phyloP scores from a whole-genome alignment of 2,113 vertebrate species.

The Origma solitaria region DNA sequence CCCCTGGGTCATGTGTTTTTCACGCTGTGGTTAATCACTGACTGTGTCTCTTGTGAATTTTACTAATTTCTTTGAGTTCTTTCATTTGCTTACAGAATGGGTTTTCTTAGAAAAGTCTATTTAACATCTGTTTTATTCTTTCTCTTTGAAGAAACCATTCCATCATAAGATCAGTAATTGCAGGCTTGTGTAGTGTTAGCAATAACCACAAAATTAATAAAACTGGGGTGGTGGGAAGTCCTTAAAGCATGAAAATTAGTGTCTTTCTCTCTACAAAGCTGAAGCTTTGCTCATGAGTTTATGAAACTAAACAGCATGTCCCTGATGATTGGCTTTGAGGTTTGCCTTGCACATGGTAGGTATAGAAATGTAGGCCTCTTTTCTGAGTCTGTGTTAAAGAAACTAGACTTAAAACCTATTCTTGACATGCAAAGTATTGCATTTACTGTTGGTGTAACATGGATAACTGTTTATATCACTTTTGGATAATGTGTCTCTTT shows the following conservation, averaged over 20 bases:
- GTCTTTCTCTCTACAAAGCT: background rate
- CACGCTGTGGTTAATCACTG: slow-evolving; percentile 13
- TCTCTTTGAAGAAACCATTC: background rate
- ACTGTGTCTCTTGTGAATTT: background rate
- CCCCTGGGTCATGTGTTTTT: slow-evolving; percentile 17
- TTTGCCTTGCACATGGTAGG: background rate
- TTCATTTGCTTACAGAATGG: background rate
- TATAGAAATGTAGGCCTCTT: background rate
- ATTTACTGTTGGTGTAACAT: background rate
- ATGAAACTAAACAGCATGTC: background rate
- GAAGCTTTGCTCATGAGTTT: background rate
- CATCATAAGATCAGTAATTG: background rate
- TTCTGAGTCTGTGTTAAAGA: background rate
- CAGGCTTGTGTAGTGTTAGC: background rate
- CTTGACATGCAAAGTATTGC: background rate
- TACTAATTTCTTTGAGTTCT: slow-evolving; percentile 3
- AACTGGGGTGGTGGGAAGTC: background rate
- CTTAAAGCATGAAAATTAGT: background rate
- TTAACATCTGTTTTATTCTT: background rate
- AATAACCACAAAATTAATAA: background rate
- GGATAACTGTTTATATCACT: background rate
- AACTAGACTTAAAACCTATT: background rate
- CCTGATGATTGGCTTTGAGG: background rate
- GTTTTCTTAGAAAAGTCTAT: background rate
- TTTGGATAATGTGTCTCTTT: background rate